phyloP scores from a whole-genome alignment of 1,140 invertebrate genomes.

The Rhagoletis pomonella region DNA sequence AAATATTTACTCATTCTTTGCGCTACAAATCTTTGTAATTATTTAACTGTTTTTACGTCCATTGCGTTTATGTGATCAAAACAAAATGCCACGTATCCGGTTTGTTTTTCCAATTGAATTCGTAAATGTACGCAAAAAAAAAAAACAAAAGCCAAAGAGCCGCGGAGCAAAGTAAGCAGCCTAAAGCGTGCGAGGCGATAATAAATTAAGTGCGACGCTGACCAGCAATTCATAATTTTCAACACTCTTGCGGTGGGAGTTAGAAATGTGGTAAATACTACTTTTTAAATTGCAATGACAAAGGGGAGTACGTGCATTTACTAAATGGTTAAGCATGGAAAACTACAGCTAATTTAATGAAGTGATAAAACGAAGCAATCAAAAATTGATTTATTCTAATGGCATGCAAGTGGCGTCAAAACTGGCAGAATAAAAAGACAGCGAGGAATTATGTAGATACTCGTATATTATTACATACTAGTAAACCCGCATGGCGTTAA shows the following conservation, averaged over 20 bases:
- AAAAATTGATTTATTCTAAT: background rate
- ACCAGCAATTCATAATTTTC: slow-evolving; percentile 23
- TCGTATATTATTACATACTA: too few relatives aligned
- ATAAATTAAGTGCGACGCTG: slow-evolving; percentile 37
- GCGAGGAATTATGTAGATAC: too few relatives aligned
- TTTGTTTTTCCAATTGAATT: slow-evolving; percentile 27
- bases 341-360: background rate
- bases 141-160: background rate
- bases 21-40: slow-evolving; percentile 28
- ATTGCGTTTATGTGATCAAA: slow-evolving; percentile 40
- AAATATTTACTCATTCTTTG: slow-evolving; percentile 1
- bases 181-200: slow-evolving; percentile 27
- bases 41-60: slow-evolving; percentile 13
- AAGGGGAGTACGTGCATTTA: background rate
- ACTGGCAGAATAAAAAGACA: too few relatives aligned
- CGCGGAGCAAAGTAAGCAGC: background rate
- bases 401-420: background rate
- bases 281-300: background rate
- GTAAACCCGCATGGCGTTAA: too few relatives aligned
- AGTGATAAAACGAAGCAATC: background rate
- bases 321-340: background rate
- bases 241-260: background rate
- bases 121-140: background rate
- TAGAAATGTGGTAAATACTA: background rate
- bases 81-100: slow-evolving; percentile 34